Conservation (phyloP, 2,888 invertebrate genomes). For the Lochmaea capreae region DNA sequence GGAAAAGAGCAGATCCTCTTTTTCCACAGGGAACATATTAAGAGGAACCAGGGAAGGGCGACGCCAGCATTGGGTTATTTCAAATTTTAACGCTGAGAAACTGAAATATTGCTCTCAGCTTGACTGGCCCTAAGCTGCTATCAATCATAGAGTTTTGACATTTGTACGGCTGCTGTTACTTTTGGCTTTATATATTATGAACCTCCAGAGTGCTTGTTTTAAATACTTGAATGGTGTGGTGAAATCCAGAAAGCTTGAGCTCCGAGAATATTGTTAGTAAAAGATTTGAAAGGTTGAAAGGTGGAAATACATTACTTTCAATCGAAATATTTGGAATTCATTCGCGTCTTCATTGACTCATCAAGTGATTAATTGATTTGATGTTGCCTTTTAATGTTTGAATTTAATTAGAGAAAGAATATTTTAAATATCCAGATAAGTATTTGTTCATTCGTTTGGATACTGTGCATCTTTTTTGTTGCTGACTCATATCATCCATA, state of each 20-base stretch:
- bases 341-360: too few species aligned
- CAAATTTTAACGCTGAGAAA: conserved; percentile 47
- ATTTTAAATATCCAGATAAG: too few species aligned
- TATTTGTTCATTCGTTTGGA: too few species aligned
- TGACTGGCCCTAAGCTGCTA: conserved; percentile 46
- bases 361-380: too few species aligned
- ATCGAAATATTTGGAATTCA: too few species aligned
- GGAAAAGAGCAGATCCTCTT: background rate
- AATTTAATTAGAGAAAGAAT: too few species aligned
- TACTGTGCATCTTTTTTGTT: too few species aligned
- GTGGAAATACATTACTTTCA: background rate
- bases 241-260: conserved; percentile 6
- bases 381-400: too few species aligned
- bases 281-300: background rate
- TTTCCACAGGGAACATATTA: conserved; percentile 5
- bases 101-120: conserved; percentile 51
- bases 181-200: conserved; percentile 12
- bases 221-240: background rate
- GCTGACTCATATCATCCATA: too few species aligned
- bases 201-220: conserved; percentile 12
- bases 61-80: background rate
- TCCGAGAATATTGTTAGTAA: background rate
- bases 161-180: conserved; percentile 14
- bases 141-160: conserved; percentile 51
- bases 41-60: background rate